These are phyloP conservation scores for Triplophysa rosa DNA, from an alignment of 2,113 vertebrate species.

Conservation along the genomic window DNA sequence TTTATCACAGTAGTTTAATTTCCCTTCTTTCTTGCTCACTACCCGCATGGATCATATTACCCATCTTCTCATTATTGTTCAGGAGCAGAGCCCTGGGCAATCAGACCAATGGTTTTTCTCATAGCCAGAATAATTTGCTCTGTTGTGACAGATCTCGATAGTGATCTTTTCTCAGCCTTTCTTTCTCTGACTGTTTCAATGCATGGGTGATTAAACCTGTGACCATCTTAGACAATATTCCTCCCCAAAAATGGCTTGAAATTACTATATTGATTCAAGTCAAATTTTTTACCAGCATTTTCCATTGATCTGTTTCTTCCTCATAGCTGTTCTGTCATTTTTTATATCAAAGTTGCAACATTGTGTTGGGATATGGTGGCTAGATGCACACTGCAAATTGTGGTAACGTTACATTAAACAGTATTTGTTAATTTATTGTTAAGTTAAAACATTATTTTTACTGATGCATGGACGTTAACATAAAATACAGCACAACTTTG, in stretches of 20 bases:
- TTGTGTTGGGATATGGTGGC: too few relatives aligned
- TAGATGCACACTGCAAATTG: too few relatives aligned
- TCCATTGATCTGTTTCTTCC: background rate
- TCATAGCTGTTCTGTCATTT: background rate
- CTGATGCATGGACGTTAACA: background rate
- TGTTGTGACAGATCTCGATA: slow-evolving; percentile 10
- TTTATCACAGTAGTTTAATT: background rate
- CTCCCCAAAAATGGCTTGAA: background rate
- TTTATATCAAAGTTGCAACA: background rate
- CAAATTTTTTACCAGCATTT: background rate
- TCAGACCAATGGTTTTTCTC: slow-evolving; percentile 11
- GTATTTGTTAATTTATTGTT: too few relatives aligned
- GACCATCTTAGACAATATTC: background rate
- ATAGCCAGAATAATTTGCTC: slow-evolving; percentile 4
- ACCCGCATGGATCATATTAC: background rate
- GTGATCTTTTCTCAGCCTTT: slow-evolving; percentile 14
- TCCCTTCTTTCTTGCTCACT: background rate
- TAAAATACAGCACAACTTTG: background rate
- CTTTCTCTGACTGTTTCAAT: background rate
- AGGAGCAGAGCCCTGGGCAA: slow-evolving; percentile 25
- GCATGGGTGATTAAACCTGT: slow-evolving; percentile 10
- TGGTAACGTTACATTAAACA: too few relatives aligned
- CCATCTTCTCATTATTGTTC: slow-evolving; percentile 28
- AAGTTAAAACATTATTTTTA: background rate
- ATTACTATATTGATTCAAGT: background rate